Percentiles rank a stretch among this genome's conserved stretches.
Evolutionary conservation across 1,140 invertebrate species (phyloP).

Genomic region (Orussus abietinus): DNA sequence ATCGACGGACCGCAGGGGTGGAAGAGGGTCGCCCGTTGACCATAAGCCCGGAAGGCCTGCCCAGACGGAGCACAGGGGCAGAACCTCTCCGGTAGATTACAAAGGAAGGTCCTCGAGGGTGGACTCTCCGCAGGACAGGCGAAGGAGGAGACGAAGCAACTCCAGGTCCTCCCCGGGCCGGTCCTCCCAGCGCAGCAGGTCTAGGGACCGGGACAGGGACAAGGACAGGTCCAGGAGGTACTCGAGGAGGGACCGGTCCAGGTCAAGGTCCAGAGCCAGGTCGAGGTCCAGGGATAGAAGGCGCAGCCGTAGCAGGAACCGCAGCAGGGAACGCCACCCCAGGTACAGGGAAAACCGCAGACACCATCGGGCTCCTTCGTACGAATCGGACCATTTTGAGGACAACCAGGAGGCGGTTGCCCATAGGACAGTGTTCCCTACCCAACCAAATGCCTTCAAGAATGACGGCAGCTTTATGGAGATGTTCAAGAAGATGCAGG

Average conservation of each 20-base stretch:
- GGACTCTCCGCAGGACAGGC: conserved; percentile 35
- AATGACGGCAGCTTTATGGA: conserved; percentile 88
- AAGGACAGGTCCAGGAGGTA: conserved; percentile 27
- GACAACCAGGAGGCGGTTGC: conserved; percentile 30
- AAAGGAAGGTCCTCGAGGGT: conserved; percentile 31
- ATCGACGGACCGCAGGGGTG: conserved; percentile 29
- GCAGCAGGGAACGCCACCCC: conserved; percentile 32
- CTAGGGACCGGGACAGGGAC: conserved; percentile 31
- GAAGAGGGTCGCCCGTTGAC: too few relatives aligned
- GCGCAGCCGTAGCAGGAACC: conserved; percentile 39
- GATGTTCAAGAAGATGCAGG: conserved; percentile 86
- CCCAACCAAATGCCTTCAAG: conserved; percentile 63
- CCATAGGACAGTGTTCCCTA: conserved; percentile 25
- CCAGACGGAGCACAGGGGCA: conserved; percentile 29
- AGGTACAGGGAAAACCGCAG: conserved; percentile 31
- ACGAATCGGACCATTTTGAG: conserved; percentile 29
- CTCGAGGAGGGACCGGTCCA: conserved; percentile 38
- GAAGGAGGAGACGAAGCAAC: conserved; percentile 35
- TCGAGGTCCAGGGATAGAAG: conserved; percentile 30
- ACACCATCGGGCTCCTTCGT: conserved; percentile 31
- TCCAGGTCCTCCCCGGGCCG: conserved; percentile 32
- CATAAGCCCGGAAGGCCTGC: too few relatives aligned
- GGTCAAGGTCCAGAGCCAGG: conserved; percentile 31
- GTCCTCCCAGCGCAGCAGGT: conserved; percentile 37
- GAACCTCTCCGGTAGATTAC: too few relatives aligned